These are phyloP conservation scores for Nettapus auritus DNA, from an alignment of 2,113 vertebrate species.

Conservation along the genomic window DNA sequence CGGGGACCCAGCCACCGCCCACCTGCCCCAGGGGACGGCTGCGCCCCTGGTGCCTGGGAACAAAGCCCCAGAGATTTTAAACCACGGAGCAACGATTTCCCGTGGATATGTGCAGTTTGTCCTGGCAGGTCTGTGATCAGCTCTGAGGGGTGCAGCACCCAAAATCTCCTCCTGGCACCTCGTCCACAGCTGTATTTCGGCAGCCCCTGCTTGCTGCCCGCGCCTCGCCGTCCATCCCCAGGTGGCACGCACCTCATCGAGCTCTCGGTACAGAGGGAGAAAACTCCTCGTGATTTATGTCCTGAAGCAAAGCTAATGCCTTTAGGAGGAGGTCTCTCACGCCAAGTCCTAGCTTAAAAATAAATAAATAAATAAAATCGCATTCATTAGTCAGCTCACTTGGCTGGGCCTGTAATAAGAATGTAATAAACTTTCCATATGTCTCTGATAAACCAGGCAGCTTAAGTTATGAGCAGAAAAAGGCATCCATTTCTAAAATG, in stretches of 20 bases:
- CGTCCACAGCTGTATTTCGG: not conserved
- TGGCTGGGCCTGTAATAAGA: conserved; percentile 53
- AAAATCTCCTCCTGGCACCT: not conserved
- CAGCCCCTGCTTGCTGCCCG: not conserved
- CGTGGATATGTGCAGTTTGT: not conserved
- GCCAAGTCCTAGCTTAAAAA: not conserved
- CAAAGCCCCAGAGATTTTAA: not conserved
- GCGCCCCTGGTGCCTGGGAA: not conserved
- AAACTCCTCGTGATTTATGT: not conserved
- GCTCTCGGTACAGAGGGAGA: not conserved
- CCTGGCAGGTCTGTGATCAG: not conserved
- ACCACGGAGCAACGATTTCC: fast-evolving
- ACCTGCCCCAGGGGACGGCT: fast-evolving
- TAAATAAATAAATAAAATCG: not conserved
- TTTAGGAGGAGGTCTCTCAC: not conserved
- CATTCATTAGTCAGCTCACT: conserved; percentile 49
- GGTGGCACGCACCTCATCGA: not conserved
- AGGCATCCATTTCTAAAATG: conserved; percentile 41
- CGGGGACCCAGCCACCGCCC: fast-evolving
- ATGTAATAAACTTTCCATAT: conserved; percentile 66
- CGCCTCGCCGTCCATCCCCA: not conserved
- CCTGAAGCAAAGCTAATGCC: not conserved
- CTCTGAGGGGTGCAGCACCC: not conserved
- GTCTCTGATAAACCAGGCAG: conserved; percentile 59
- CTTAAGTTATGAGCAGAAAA: conserved; percentile 54